A percentile compares a stretch with the other conserved stretches of the same genome.
Evolutionary conservation across 2,888 invertebrate species (phyloP).

Genomic region (Chloromyia formosa): DNA sequence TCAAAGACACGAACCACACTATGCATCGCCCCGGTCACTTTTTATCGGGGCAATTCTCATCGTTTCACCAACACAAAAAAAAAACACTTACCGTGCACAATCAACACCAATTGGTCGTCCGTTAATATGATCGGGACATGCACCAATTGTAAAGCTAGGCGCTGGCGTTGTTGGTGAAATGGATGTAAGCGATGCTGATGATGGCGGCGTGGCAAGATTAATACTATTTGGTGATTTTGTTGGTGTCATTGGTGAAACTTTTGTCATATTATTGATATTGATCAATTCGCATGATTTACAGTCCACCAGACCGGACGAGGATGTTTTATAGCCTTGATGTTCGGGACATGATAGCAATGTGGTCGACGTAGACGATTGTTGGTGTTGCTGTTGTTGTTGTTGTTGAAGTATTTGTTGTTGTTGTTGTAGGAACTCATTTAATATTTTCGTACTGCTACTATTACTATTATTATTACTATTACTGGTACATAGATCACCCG

Average conservation of each 20-base stretch:
- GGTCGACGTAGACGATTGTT: constrained; percentile 49
- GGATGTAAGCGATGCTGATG: constrained; percentile 50
- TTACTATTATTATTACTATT: constrained; percentile 50
- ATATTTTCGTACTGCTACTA: constrained; percentile 58
- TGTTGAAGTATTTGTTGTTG: constrained; percentile 56
- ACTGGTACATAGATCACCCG: constrained; percentile 27
- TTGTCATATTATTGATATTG: constrained; percentile 57
- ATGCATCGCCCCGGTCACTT: too few species aligned
- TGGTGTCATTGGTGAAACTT: constrained; percentile 55
- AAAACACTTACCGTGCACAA: constrained; percentile 73
- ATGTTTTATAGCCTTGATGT: constrained; percentile 59
- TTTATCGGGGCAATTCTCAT: too few species aligned
- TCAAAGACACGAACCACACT: too few species aligned
- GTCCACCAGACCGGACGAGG: constrained; percentile 52
- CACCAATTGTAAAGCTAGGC: constrained; percentile 79
- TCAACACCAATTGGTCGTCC: constrained; percentile 93
- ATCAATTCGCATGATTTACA: constrained; percentile 62
- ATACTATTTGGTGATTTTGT: constrained; percentile 54
- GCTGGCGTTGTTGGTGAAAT: constrained; percentile 53
- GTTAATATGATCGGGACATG: constrained; percentile 94
- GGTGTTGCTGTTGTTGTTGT: constrained; percentile 55
- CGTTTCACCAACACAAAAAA: too few species aligned
- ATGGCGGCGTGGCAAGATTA: constrained; percentile 55
- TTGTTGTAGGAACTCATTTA: constrained; percentile 62
- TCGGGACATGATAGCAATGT: constrained; percentile 56